Base-by-base conservation (phyloP, 2,888 invertebrate species). In the Orgyia antiqua region DNA sequence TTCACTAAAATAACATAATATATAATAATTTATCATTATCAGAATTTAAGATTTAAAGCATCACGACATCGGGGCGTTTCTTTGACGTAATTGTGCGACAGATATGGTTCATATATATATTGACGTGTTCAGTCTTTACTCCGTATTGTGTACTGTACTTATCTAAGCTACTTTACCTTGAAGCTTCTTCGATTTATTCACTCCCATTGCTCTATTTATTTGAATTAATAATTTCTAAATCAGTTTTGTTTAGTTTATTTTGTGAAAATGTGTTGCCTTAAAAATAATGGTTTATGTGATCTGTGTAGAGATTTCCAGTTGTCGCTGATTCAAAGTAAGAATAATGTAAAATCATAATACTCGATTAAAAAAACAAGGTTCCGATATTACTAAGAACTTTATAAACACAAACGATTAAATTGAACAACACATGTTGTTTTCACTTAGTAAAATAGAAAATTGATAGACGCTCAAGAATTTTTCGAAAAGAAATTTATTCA, bases 91-190 rank as follows among this genome's bases (percentile, higher is more conserved):
- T 76, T 75, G 72, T 66, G 61, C 59, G 75, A 74, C 59, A 68
- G 83, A 75, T 86, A 84, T 63, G 73, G 72, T 66, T 58, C 76
- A 68, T 75, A 84, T 86, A 84, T 77, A 86, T 82, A 83, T 67
- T 72, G 79, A 74, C 70, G 76, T 67, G 69, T 74, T 66, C 59
- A 56, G 58, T 63, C 58, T 55, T 65, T 63, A 46, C 68, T 59
- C 68, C 65, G 74, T 83, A 84, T 84, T 83, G 74, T 68, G 74
- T 80, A 68, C 77, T 69, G 58, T 57, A 65, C 78, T 79, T 83
- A 84, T 82, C 83, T 76, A 75, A 82, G 82, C 77, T 78, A 62
- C 69, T 75, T n/a, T 73, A 80, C 82, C 80, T 80, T 77, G 77
- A 80, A 76, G 82, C 73, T 73, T 65, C 75, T 67, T 58, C 48